phyloP scores from a whole-genome alignment of 2,797 vertebrate species.

The Brachyrhaphis roseni region DNA sequence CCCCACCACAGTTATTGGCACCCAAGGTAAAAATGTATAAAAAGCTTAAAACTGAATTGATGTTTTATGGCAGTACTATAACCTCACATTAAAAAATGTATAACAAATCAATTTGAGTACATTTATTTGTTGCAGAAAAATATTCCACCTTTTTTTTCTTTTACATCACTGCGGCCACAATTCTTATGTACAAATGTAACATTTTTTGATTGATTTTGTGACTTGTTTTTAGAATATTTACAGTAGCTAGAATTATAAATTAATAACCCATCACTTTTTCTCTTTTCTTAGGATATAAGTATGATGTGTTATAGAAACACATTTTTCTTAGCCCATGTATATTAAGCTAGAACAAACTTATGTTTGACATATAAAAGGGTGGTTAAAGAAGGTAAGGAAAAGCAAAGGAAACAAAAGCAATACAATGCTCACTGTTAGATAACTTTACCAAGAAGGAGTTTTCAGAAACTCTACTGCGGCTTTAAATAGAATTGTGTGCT shows the following conservation, averaged over 20 bases:
- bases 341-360: neutral
- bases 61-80: neutral
- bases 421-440: neutral
- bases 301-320: neutral
- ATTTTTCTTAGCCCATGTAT: neutral
- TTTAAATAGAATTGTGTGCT: neutral
- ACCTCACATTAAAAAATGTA: neutral
- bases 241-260: neutral
- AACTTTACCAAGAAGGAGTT: neutral
- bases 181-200: neutral
- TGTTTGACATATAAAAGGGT: neutral
- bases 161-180: neutral
- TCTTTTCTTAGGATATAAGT: neutral
- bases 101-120: neutral
- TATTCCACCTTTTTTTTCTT: neutral
- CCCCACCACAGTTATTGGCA: neutral
- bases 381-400: neutral
- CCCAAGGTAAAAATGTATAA: neutral
- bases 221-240: neutral
- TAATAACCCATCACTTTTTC: neutral
- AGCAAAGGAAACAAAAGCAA: neutral
- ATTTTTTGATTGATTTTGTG: neutral
- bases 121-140: conserved; percentile 44
- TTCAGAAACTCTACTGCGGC: neutral
- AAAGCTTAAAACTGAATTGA: neutral